Base-by-base conservation (phyloP, 2,888 invertebrate genomes). In the Belgica antarctica region DNA sequence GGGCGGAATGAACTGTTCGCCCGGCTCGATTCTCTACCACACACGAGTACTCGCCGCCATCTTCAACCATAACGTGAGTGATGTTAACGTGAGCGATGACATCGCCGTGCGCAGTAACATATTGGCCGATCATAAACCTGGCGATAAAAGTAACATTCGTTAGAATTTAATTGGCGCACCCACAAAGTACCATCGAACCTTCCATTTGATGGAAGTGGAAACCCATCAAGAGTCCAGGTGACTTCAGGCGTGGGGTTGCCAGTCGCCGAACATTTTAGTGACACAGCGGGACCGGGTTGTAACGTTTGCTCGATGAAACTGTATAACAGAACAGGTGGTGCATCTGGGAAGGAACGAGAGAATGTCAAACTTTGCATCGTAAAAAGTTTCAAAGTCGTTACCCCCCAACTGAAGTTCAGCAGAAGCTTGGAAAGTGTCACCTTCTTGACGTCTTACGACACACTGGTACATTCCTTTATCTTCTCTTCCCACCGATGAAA, bases 11-110 rank as follows among this genome's bases (percentile, higher is more conserved):
- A 59, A 19, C 27, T n/a, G 59, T 19, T 25, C 25, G 24, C 25
- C 91, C 91, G 22, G 89, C 89, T 46, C 89, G 83, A 81, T 90
- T 92, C 76, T 86, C 86, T 0, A 89, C 90, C 3, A 83, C 85
- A 77, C 92, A 92, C 57, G 86, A 84, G 80, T 90, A 91, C 77
- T 89, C 88, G 22, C 91, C 92, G 17, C 91, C 90, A 76, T 91
- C 90, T 79, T 89, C 87, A 62, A 89, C 87, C 83, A 85, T 86
- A 74, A 89, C 89, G 77, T 87, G 87, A 77, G 87, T 88, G 76
- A 92, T 89, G 81, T 91, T 91, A 74, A 91, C 89, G 80, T 89
- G 89, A 77, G 90, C 89, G 78, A 90, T 88, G 74, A 91, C 89
- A 79, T 90, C 90, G 70, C 90, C 90, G 75, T 89, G 88, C 57